These are phyloP conservation scores for Turritopsis dohrnii DNA, from an alignment of 30 jellyfish, hydroid and myxozoan genomes.

Conservation along the genomic window DNA sequence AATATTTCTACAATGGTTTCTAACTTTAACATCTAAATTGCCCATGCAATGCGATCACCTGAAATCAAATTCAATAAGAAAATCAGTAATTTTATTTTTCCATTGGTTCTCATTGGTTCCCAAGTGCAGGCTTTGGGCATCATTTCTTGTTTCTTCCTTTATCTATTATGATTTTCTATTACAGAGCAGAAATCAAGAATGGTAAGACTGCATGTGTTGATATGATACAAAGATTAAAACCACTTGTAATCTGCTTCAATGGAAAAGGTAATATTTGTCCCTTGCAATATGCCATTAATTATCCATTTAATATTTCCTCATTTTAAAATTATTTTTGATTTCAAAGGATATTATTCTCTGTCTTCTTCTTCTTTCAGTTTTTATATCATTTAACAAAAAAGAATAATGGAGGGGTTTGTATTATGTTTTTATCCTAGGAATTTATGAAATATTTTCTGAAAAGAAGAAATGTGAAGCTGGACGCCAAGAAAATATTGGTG, in stretches of 20 bases:
- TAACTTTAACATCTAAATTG: too few relatives aligned
- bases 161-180: too few relatives aligned
- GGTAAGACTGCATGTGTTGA: constrained; percentile 41
- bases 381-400: too few relatives aligned
- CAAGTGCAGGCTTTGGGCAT: too few relatives aligned
- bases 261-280: constrained; percentile 66
- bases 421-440: constrained; percentile 40
- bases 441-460: constrained; percentile 71
- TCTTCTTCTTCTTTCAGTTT: not conserved
- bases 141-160: too few relatives aligned
- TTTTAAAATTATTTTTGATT: too few relatives aligned
- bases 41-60: not conserved
- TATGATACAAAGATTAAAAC: constrained; percentile 50
- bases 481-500: constrained; percentile 40
- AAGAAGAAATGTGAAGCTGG: constrained; percentile 74
- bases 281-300: not conserved
- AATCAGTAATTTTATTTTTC: too few relatives aligned
- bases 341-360: not conserved
- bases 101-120: too few relatives aligned
- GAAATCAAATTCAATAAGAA: not conserved
- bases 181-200: constrained; percentile 60
- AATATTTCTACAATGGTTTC: too few relatives aligned
- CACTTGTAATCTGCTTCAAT: constrained; percentile 71
- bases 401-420: not conserved
- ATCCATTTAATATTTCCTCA: not conserved